These are phyloP conservation scores for Aphidoletes aphidimyza DNA, from an alignment of 2,888 invertebrate species.

Conservation along the genomic window DNA sequence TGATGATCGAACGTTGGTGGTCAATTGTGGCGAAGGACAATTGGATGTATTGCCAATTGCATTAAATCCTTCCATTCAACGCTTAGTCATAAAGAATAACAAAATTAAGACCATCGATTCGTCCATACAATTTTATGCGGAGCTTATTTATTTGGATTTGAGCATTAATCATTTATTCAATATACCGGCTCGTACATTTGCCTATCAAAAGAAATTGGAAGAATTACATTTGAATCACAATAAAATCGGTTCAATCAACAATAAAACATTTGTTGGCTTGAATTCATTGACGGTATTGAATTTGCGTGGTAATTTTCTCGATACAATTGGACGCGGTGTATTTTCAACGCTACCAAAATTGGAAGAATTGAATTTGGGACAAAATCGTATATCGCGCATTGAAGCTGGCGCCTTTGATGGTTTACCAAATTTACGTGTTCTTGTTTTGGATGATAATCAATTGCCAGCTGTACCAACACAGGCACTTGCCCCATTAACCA, in stretches of 20 bases:
- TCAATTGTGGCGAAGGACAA: slow-evolving; percentile 85
- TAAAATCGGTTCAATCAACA: slow-evolving; percentile 82
- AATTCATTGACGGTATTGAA: slow-evolving; percentile 82
- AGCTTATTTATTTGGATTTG: slow-evolving; percentile 85
- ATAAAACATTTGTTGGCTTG: slow-evolving; percentile 82
- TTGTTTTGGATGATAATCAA: slow-evolving; percentile 87
- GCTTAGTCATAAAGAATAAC: slow-evolving; percentile 85
- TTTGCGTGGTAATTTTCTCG: slow-evolving; percentile 80
- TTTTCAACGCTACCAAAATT: slow-evolving; percentile 80
- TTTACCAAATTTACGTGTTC: slow-evolving; percentile 76
- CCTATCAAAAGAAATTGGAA: slow-evolving; percentile 82
- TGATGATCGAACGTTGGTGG: slow-evolving; percentile 88
- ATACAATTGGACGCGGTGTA: slow-evolving; percentile 78
- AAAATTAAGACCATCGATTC: slow-evolving; percentile 89
- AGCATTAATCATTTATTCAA: slow-evolving; percentile 86
- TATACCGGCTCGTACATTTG: slow-evolving; percentile 82
- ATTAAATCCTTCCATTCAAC: slow-evolving; percentile 88
- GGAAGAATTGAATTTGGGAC: slow-evolving; percentile 86
- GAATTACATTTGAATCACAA: slow-evolving; percentile 87
- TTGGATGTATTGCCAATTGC: slow-evolving; percentile 91
- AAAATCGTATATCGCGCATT: slow-evolving; percentile 84
- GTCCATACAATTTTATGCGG: slow-evolving; percentile 88
- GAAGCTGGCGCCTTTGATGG: slow-evolving; percentile 82
- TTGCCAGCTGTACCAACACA: slow-evolving; percentile 80
- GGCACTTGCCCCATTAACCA: slow-evolving; percentile 77